Evolutionary conservation across 2,113 vertebrate genomes (phyloP), one percentile per base, ranked within the genome.

Genomic region (Amphiprion ocellaris): DNA sequence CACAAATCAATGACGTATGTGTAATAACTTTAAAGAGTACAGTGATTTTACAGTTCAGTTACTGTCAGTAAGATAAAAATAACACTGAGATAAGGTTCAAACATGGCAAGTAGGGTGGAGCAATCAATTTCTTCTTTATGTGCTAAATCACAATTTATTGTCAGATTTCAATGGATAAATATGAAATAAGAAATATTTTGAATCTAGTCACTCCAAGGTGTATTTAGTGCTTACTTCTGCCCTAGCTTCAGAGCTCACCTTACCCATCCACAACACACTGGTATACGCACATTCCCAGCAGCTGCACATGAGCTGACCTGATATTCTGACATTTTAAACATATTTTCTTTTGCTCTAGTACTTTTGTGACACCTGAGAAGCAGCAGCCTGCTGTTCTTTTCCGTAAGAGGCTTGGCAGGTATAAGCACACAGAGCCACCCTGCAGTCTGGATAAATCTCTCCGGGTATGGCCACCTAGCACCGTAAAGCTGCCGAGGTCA

Each of bases 301-400:
- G 59, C 46, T 79, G 56, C 53, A 16, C 12, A 19, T 23, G 16
- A 68, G 33, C 19, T 56, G 61, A 74, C 26, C 47, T 69, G 39
- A 58, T 33, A 54, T 70, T 58, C 14, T 47, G 58, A 66, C 26
- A 41, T 47, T 67, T 65, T n/a, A 46, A 61, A 21, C 8, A 62
- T 74, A 10, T 72, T 41, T 46, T 56, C 26, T 63, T 60, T 82
- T 69, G 61, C 69, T 75, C 17, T 4, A 16, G 39, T 23, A 54
- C 65, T 66, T 81, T 16, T 52, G 61, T 24, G 73, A 90, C 54
- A 89, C 74, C 52, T 3, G 59, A 92, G 90, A 83, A 41, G 68
- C 41, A 53, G 61, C 4, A 4, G 2, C 89, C 69, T 15, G 33
- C 82, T 83, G 87, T 49, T 82, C 59, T 74, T 63, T 67, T 77